Percentiles rank a stretch among this genome's conserved stretches.
Evolutionary conservation across 2,888 invertebrate species (phyloP).

Genomic region (Xanthostigma xanthostigma): DNA sequence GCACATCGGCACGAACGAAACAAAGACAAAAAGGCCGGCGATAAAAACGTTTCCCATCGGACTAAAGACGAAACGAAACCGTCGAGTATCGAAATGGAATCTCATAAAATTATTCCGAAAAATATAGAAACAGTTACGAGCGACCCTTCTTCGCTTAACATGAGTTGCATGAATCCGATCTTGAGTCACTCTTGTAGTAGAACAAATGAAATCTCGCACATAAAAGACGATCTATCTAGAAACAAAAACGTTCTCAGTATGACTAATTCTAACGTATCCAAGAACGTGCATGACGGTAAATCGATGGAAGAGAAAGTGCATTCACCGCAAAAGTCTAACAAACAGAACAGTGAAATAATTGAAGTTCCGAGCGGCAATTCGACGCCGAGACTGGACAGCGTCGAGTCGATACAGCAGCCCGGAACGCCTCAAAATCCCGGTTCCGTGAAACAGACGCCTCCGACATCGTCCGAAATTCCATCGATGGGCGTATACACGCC

Average conservation of each 20-base stretch:
- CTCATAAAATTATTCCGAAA: too few species aligned
- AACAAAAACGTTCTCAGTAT: neutral
- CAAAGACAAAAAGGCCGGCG: constrained; percentile 15
- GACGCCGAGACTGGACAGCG: constrained; percentile 26
- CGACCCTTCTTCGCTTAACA: too few species aligned
- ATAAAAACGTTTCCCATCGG: constrained; percentile 12
- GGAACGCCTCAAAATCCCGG: constrained; percentile 23
- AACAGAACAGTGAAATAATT: constrained; percentile 2
- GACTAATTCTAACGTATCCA: neutral
- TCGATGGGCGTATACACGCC: constrained; percentile 78
- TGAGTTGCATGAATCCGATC: too few species aligned
- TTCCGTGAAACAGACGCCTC: constrained; percentile 34
- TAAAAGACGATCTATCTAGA: too few species aligned
- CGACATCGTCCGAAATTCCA: constrained; percentile 43
- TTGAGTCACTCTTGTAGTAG: too few species aligned
- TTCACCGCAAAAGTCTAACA: neutral
- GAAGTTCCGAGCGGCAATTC: constrained; percentile 25
- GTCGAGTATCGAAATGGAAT: constrained; percentile 7
- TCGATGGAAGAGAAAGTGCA: too few species aligned
- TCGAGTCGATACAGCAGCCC: constrained; percentile 17
- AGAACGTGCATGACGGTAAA: too few species aligned
- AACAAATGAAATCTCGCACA: too few species aligned
- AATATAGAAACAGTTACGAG: too few species aligned
- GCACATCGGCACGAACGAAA: constrained; percentile 22
- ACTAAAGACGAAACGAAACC: constrained; percentile 16